Evolutionary conservation across 2,888 invertebrate genomes (phyloP).

Genomic region (Chymomyza caudatula): DNA sequence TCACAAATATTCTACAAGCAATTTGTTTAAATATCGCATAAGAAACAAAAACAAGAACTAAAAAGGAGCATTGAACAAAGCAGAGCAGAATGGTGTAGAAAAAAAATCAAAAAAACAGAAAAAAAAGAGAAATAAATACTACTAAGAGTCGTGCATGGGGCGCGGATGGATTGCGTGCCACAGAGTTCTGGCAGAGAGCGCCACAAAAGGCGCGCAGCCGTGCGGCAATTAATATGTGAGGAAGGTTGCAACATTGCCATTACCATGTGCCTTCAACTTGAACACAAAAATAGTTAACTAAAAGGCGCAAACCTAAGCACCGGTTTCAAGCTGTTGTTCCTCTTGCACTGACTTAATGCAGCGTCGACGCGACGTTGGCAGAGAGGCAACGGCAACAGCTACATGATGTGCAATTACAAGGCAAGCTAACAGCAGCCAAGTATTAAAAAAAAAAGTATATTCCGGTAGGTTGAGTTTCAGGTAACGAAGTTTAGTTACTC

Average conservation of each 20-base stretch:
- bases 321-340: constrained; percentile 10
- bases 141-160: constrained; percentile 12
- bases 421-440: constrained; percentile 35
- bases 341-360: neutral
- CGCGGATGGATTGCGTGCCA: constrained; percentile 20
- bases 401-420: constrained; percentile 47
- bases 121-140: constrained; percentile 8
- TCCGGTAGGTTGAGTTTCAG: neutral
- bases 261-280: constrained; percentile 72
- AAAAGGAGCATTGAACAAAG: constrained; percentile 43
- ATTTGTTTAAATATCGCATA: constrained; percentile 74
- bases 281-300: constrained; percentile 73
- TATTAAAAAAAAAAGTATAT: neutral
- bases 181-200: constrained; percentile 20
- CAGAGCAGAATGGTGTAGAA: constrained; percentile 18
- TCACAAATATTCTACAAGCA: constrained; percentile 73
- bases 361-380: neutral
- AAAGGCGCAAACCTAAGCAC: constrained; percentile 51
- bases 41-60: constrained; percentile 39
- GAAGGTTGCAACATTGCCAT: constrained; percentile 71
- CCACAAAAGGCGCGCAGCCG: constrained; percentile 72
- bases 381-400: constrained; percentile 53
- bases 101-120: constrained; percentile 12
- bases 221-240: constrained; percentile 73
- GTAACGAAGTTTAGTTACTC: neutral